Evolutionary conservation across 2,888 invertebrate genomes (phyloP).

Genomic region (Phaonia tiefii): DNA sequence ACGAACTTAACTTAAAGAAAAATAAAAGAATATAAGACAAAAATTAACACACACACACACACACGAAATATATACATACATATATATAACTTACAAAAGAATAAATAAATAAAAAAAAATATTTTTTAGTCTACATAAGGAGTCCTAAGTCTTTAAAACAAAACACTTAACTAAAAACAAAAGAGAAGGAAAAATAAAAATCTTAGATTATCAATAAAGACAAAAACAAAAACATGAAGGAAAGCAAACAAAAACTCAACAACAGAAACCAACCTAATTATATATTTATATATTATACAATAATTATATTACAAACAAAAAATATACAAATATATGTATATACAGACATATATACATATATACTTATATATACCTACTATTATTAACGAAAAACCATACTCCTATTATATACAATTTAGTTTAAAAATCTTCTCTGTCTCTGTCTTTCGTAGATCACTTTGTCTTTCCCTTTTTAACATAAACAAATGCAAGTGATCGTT

Average conservation of each 20-base stretch:
- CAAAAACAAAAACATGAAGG: too few species aligned
- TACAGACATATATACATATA: too few species aligned
- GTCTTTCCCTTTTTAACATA: too few species aligned
- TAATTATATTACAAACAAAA: slow-evolving; percentile 37
- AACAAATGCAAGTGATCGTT: too few species aligned
- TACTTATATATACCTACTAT: too few species aligned
- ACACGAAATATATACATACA: neutral
- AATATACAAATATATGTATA: neutral
- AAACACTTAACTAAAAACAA: slow-evolving; percentile 31
- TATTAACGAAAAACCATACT: too few species aligned
- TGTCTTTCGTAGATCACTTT: too few species aligned
- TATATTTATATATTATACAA: slow-evolving; percentile 64
- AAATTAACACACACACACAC: slow-evolving; percentile 14
- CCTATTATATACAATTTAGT: neutral
- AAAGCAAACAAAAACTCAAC: too few species aligned
- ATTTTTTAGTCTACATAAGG: slow-evolving; percentile 45
- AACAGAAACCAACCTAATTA: too few species aligned
- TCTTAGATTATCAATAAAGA: too few species aligned
- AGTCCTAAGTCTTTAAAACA: slow-evolving; percentile 49
- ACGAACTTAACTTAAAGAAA: slow-evolving; percentile 67
- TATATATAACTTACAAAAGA: slow-evolving; percentile 12
- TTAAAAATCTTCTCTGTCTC: too few species aligned
- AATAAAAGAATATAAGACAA: slow-evolving; percentile 40
- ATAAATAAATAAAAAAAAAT: slow-evolving; percentile 5
- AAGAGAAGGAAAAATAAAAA: neutral